Base-by-base conservation (phyloP, 2,888 invertebrate species). In the Amphipoea oculea region DNA sequence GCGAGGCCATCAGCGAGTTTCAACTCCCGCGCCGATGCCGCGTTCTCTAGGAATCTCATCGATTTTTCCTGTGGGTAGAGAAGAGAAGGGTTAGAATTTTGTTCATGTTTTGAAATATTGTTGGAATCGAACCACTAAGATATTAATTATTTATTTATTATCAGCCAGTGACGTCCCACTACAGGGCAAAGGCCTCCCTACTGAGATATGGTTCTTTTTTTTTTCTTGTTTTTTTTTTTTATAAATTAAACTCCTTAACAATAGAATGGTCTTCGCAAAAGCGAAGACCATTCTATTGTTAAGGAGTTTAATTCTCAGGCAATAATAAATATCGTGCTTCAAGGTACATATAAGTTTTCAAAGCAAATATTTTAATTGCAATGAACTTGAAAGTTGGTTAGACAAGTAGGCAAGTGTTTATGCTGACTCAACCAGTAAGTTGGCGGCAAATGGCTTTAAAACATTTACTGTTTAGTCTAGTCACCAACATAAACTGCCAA, bases 11-110 rank as follows among this genome's bases (percentile, higher is more conserved):
- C 98, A 23, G 97, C 97, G 12, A 97, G 90, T 90, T 92, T 95
- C 29, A 98, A 93, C 90, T 98, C 97, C 70, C 98, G 94, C 67
- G 96, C 93, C 51, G 96, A 89, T 54, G 95, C 94, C 17, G 96
- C 91, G 82, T 96, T 96, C 88, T 98, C 98, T 63, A 98, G 97
- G 92, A 98, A 98, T 90, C 97, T 97, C 70, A 98, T 94, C 23
- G 98, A 98, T 84, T 98, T 96, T 97, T 98, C 98, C 98, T 98
- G 96, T 88, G 93, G 92, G 76, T 63, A 75, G 42, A 73, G 1
- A 77, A 67, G 62, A 17, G 0, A 0, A 17, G 0, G 4, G 17
- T 69, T 54, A 74, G 3, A 29, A 36, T 12, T 14, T 23, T 51
- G 5, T 29, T 62, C 9, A 0, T 7, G 5, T 57, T 57, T 62